phyloP scores from a whole-genome alignment of 2,113 vertebrate genomes.

The Numenius arquata region DNA sequence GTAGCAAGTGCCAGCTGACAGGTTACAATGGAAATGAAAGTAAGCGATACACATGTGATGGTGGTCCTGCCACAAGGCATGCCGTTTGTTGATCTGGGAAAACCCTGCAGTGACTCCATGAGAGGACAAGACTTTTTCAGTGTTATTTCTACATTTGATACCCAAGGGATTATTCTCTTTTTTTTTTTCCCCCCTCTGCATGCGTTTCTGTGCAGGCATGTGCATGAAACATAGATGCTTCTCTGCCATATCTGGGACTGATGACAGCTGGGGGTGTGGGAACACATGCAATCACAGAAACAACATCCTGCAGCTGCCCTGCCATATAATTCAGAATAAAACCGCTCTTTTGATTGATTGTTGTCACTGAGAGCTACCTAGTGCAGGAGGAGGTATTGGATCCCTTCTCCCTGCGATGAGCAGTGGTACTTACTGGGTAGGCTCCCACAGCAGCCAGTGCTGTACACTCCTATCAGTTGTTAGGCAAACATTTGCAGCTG shows the following conservation, averaged over 20 bases:
- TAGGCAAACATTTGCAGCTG: conserved; percentile 6
- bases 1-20: background rate
- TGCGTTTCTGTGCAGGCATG: background rate
- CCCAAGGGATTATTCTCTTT: background rate
- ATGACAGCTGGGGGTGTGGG: background rate
- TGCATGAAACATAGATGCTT: background rate
- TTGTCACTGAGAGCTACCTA: background rate
- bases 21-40: background rate
- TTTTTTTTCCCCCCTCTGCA: rapidly evolving
- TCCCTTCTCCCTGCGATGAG: background rate
- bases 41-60: rapidly evolving
- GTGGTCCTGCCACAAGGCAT: background rate
- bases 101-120: background rate
- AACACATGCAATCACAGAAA: background rate
- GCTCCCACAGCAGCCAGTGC: background rate
- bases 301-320: background rate
- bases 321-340: background rate
- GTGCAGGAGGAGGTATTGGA: background rate
- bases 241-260: background rate
- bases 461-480: background rate
- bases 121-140: background rate
- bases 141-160: background rate
- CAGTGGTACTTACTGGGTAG: background rate
- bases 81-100: background rate
- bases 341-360: rapidly evolving